These are phyloP conservation scores for Ormyrus labotus DNA, from an alignment of 2,888 invertebrate genomes.

Conservation along the genomic window DNA sequence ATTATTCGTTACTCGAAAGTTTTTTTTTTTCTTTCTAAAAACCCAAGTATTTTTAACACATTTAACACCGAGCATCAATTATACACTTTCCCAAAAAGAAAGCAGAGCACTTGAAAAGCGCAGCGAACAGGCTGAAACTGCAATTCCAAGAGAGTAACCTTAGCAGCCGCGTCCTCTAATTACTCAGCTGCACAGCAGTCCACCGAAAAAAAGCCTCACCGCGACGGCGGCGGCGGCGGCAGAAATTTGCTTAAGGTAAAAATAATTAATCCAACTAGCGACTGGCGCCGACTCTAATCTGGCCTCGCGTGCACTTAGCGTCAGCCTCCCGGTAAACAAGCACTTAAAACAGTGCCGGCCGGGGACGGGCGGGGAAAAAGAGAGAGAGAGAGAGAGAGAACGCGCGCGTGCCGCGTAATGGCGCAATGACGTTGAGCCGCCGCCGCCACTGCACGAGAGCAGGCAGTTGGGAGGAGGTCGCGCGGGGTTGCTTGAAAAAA, in stretches of 20 bases:
- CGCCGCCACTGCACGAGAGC: background rate
- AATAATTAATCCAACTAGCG: conserved; percentile 32
- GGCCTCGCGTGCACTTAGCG: background rate
- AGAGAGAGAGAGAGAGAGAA: background rate
- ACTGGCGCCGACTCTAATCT: background rate
- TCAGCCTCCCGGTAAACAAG: conserved; percentile 33
- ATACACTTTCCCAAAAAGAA: too few relatives aligned
- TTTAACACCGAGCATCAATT: too few relatives aligned
- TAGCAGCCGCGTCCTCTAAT: conserved; percentile 1
- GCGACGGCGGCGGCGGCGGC: too few relatives aligned
- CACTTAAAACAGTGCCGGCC: conserved; percentile 33
- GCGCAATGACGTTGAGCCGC: conserved; percentile 27
- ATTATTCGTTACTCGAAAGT: too few relatives aligned
- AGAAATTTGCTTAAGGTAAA: conserved; percentile 19
- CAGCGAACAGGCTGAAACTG: background rate
- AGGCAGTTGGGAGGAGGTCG: too few relatives aligned
- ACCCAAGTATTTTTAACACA: too few relatives aligned
- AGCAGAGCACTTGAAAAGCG: background rate
- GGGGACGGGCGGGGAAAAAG: background rate
- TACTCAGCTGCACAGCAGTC: background rate
- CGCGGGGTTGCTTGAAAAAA: too few relatives aligned
- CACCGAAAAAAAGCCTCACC: background rate
- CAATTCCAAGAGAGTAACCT: too few relatives aligned
- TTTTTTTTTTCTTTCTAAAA: too few relatives aligned
- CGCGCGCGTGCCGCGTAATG: background rate